Evolutionary conservation across 2,113 vertebrate genomes (phyloP).

Genomic region (Phocoena phocoena): DNA sequence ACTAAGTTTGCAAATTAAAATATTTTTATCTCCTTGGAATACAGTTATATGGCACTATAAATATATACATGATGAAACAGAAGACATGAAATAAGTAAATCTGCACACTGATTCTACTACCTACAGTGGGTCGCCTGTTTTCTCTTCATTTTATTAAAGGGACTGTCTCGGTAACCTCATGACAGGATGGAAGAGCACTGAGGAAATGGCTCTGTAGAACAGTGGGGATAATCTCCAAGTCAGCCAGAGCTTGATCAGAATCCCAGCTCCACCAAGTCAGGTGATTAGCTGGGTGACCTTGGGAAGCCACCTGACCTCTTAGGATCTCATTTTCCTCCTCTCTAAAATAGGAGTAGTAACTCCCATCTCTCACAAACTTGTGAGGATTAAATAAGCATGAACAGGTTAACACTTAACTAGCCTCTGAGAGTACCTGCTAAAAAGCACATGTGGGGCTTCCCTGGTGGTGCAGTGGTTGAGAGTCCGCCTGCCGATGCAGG

Average conservation of each 20-base stretch:
- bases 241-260: background rate
- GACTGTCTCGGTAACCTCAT: background rate
- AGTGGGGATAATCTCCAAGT: background rate
- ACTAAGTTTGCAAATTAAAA: constrained; percentile 13
- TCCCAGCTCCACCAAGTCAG: background rate
- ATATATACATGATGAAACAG: background rate
- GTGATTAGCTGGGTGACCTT: background rate
- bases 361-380: background rate
- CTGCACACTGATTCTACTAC: background rate
- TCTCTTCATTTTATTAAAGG: background rate
- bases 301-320: background rate
- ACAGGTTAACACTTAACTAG: background rate
- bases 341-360: background rate
- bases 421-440: background rate
- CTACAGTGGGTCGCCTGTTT: background rate
- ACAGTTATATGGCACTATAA: background rate
- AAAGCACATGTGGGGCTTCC: background rate
- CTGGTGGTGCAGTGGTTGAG: no score
- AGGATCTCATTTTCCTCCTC: background rate
- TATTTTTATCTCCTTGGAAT: constrained; percentile 3
- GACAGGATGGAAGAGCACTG: background rate
- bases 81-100: background rate
- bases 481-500: no score
- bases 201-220: background rate
- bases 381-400: background rate